These are phyloP conservation scores for Solen grandis DNA, from an alignment of 1,140 invertebrate species.

Conservation along the genomic window DNA sequence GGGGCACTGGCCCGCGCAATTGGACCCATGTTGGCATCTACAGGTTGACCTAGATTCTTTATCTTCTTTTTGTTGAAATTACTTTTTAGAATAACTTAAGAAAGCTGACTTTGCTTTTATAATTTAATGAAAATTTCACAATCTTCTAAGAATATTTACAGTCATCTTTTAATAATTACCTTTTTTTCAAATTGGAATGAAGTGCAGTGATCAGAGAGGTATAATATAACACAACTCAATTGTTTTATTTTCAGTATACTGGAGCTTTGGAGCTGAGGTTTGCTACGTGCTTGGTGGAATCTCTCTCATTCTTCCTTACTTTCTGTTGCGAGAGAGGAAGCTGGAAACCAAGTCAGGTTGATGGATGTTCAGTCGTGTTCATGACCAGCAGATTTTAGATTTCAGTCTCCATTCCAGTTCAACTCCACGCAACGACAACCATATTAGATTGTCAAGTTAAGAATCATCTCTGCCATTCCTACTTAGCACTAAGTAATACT, in stretches of 20 bases:
- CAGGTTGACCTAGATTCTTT: too few relatives aligned
- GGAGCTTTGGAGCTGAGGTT: constrained; percentile 72
- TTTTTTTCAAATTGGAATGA: background rate
- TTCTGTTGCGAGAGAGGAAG: constrained; percentile 51
- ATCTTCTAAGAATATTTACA: background rate
- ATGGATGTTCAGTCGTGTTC: too few relatives aligned
- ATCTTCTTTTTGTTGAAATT: too few relatives aligned
- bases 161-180: background rate
- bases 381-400: too few relatives aligned
- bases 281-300: constrained; percentile 71
- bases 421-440: too few relatives aligned
- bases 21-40: constrained; percentile 93
- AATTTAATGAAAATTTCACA: background rate
- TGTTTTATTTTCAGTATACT: constrained; percentile 77
- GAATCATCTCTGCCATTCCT: too few relatives aligned
- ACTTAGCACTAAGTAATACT: too few relatives aligned
- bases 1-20: constrained; percentile 95
- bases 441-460: too few relatives aligned
- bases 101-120: background rate
- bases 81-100: too few relatives aligned
- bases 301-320: constrained; percentile 59
- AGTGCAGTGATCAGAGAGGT: background rate
- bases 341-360: too few relatives aligned
- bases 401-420: too few relatives aligned
- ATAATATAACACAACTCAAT: background rate